phyloP scores from a whole-genome alignment of 2,797 vertebrate species.

The Epinephelus coioides region DNA sequence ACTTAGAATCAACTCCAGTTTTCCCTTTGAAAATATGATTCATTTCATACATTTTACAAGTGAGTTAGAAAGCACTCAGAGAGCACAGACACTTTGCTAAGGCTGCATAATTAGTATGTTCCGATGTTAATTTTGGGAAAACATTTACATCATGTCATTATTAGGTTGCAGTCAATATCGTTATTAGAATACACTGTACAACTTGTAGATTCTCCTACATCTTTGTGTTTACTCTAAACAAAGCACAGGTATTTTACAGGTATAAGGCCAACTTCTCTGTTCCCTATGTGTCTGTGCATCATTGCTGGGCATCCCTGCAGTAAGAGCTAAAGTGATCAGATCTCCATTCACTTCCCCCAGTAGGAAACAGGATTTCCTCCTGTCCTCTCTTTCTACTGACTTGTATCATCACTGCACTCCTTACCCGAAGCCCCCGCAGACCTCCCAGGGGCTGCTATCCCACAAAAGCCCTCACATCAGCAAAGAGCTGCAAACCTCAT shows the following conservation, averaged over 20 bases:
- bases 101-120: background rate
- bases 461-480: slow-evolving; percentile 39
- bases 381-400: slow-evolving; percentile 62
- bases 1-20: background rate
- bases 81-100: background rate
- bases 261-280: background rate
- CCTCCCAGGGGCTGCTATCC: slow-evolving; percentile 38
- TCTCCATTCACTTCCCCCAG: slow-evolving; percentile 48
- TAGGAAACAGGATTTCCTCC: slow-evolving; percentile 87
- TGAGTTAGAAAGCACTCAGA: background rate
- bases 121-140: background rate
- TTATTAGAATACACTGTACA: background rate
- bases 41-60: background rate
- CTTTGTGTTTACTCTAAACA: background rate
- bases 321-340: slow-evolving; percentile 28
- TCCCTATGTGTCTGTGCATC: slow-evolving; percentile 4
- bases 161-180: background rate
- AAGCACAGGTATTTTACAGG: slow-evolving; percentile 4
- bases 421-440: slow-evolving; percentile 35
- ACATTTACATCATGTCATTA: background rate
- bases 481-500: slow-evolving; percentile 41
- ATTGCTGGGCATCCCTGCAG: slow-evolving; percentile 24
- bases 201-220: background rate
- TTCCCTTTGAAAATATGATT: background rate
- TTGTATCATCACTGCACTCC: slow-evolving; percentile 47